phyloP scores from a whole-genome alignment of 1,140 invertebrate genomes.

The Zaprionus nigranus region DNA sequence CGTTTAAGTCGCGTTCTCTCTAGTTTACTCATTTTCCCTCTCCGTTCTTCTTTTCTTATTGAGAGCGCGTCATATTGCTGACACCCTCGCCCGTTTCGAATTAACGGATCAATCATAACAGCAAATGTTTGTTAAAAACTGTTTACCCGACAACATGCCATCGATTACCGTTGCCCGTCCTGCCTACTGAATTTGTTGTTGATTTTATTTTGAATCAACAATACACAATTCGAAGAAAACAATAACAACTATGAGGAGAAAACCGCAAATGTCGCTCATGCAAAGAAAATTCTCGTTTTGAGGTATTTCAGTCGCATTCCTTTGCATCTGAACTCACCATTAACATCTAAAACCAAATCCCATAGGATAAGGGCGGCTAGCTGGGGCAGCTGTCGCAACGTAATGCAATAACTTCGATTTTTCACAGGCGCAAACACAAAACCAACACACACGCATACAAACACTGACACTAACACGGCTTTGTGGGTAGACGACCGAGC shows the following conservation, averaged over 20 bases:
- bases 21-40: conserved; percentile 3
- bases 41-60: neutral
- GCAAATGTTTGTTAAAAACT: conserved; percentile 63
- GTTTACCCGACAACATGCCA: conserved; percentile 65
- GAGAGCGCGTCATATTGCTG: neutral
- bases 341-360: conserved; percentile 39
- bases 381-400: conserved; percentile 61
- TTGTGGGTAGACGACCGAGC: conserved; percentile 30
- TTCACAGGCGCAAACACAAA: conserved; percentile 65
- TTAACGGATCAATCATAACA: conserved; percentile 73
- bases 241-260: conserved; percentile 10
- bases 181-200: conserved; percentile 28
- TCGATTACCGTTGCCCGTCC: conserved; percentile 51
- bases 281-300: conserved; percentile 11
- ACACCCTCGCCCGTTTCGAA: conserved; percentile 47
- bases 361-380: conserved; percentile 28
- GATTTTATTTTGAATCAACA: conserved; percentile 44
- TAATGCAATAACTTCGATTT: conserved; percentile 80
- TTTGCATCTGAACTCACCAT: conserved; percentile 53
- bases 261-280: conserved; percentile 50
- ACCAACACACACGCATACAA: conserved; percentile 40
- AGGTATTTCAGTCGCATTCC: conserved; percentile 45
- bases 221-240: conserved; percentile 14
- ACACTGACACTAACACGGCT: conserved; percentile 39
- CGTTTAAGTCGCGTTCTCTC: conserved; percentile 9